A percentile compares a stretch with the other conserved stretches of the same genome.
Evolutionary conservation across 2,888 invertebrate species (phyloP).

Genomic region (Cryptosula pallasiana): DNA sequence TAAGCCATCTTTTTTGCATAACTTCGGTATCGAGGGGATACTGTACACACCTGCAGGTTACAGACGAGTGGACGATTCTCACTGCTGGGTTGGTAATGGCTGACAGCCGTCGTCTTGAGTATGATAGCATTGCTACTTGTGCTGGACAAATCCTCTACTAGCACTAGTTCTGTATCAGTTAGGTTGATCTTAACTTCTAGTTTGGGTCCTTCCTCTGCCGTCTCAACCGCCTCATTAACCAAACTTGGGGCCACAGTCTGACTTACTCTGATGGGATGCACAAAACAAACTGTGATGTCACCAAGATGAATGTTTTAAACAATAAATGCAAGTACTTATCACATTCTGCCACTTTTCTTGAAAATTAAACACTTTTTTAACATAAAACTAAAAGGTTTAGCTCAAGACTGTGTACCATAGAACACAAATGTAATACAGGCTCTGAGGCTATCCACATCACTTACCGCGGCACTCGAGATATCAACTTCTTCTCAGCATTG

Average conservation of each 20-base stretch:
- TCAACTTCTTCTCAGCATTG: slow-evolving; percentile 49
- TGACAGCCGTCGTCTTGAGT: slow-evolving; percentile 79
- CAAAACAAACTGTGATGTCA: no score
- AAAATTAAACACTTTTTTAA: no score
- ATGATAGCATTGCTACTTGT: slow-evolving; percentile 91
- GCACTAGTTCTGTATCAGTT: slow-evolving; percentile 88
- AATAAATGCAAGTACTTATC: no score
- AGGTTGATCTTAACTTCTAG: slow-evolving; percentile 86
- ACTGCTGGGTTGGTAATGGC: slow-evolving; percentile 69
- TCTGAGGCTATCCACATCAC: no score
- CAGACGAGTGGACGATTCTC: slow-evolving; percentile 61
- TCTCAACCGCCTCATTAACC: neutral
- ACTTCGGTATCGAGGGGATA: no score
- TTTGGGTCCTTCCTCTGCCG: slow-evolving; percentile 43
- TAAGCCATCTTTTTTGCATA: no score
- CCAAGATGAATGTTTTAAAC: no score
- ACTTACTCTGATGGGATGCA: slow-evolving; percentile 8
- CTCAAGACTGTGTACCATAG: no score
- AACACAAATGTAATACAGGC: no score
- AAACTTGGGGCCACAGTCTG: neutral
- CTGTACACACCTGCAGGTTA: slow-evolving; percentile 5
- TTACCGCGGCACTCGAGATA: neutral
- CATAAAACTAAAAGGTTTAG: no score
- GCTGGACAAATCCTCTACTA: slow-evolving; percentile 82
- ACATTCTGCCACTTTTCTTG: no score